A percentile compares a stretch with the other conserved stretches of the same genome.
These are phyloP conservation scores for Apodemus speciosus DNA, from an alignment of 2,113 vertebrate species.

Conservation along the genomic window DNA sequence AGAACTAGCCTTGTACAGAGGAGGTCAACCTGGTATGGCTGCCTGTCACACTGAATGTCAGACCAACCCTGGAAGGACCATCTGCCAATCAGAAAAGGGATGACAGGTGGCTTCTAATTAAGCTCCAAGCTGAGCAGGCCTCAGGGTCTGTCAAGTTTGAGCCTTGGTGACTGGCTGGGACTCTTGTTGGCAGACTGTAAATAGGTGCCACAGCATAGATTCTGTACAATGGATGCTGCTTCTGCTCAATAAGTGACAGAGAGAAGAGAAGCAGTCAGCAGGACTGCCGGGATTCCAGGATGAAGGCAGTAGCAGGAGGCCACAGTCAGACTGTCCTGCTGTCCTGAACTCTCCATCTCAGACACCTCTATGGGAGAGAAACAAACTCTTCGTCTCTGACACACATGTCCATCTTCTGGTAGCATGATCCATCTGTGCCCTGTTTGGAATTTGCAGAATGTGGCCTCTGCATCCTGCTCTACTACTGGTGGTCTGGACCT, in stretches of 20 bases:
- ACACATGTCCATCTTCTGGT: background rate
- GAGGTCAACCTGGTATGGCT: background rate
- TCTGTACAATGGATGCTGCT: too few relatives aligned
- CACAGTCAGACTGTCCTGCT: background rate
- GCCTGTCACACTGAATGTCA: background rate
- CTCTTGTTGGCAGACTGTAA: too few relatives aligned
- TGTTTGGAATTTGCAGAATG: background rate
- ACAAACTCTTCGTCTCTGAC: background rate
- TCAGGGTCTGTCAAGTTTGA: background rate
- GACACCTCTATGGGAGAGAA: background rate
- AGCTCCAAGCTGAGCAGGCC: background rate
- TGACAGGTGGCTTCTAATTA: background rate
- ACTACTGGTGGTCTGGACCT: too few relatives aligned
- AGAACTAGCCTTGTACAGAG: background rate
- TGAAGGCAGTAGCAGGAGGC: background rate
- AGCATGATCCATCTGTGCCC: background rate
- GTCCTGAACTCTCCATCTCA: background rate
- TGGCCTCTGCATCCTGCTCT: too few relatives aligned
- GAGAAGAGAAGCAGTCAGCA: background rate
- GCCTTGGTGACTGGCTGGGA: too few relatives aligned
- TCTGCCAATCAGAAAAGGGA: background rate
- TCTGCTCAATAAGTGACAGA: too few relatives aligned
- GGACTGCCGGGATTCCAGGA: background rate
- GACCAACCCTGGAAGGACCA: background rate
- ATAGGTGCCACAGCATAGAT: too few relatives aligned